Base-by-base conservation (phyloP, 2,113 vertebrate species). In the Lepisosteus oculatus region DNA sequence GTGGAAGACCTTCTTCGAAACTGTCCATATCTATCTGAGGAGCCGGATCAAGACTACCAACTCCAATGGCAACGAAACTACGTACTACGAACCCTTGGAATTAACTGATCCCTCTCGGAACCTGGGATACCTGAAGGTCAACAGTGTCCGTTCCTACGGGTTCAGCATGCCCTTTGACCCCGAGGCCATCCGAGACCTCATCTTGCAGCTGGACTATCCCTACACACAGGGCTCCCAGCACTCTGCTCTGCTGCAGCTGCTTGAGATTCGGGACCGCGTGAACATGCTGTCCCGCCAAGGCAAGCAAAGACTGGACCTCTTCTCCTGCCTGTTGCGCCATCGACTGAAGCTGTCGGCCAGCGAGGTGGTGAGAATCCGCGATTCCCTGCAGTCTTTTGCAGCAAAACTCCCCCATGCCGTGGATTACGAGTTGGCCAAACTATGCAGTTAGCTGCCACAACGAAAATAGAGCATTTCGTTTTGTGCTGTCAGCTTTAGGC, bases 1-100 rank as follows among this genome's bases (percentile, higher is more conserved):
- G 70, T 97, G 96, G 95, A 98, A 97, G 86, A 98, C 94, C 81
- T 99, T 99, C 90, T 99, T 99, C 71, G 97, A 99, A 84, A 99
- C 97, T 0, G 95, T 99, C 71, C 97, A 99, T 1, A 97, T 99
- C 85, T 99, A 99, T 88, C 78, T 99, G 80, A 86, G 97, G 87
- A 97, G 95, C 86, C 94, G 94, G 51, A 92, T 95, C 83, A 93
- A 92, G 76, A 88, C 91, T 14, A 89, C 95, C 55, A 85, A 92
- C 0, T 85, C 91, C 79, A 77, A 80, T 45, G 94, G 83, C 80
- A 98, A 95, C 0, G 85, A 88, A 70, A 95, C 93, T 0, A 81
- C 92, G 83, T 94, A 93, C 79, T 87, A 93, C 0, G 96, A 99
- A 69, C 93, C 94, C 0, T 78, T 91, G 65, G 95, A 97, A 79